Evolutionary conservation across 2,113 vertebrate genomes (phyloP).

Genomic region (Clarias gariepinus): DNA sequence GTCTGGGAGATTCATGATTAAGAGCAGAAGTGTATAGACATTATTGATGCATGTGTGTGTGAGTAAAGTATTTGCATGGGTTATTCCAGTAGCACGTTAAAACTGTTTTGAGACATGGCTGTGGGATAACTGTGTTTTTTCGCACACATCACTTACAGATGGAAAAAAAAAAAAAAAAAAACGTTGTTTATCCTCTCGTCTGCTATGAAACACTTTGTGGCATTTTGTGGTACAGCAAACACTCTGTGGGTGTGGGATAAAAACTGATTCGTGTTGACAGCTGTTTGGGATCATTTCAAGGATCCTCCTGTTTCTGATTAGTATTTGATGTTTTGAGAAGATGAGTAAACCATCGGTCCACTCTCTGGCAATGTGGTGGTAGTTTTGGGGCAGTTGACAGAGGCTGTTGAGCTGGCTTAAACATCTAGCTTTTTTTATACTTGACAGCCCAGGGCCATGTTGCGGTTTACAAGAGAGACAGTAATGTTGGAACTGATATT

Average conservation of each 20-base stretch:
- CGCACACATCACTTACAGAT: conserved; percentile 13
- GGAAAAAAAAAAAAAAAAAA: neutral
- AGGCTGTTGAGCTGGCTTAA: conserved; percentile 22
- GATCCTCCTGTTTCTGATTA: conserved; percentile 69
- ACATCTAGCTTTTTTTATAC: neutral
- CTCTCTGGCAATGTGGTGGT: conserved; percentile 24
- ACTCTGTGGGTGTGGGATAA: conserved; percentile 26
- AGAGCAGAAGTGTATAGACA: conserved; percentile 20
- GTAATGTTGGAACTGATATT: neutral
- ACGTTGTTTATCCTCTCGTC: conserved; percentile 20
- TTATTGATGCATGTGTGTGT: neutral
- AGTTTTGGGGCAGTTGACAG: conserved; percentile 3
- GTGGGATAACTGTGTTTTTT: conserved; percentile 9
- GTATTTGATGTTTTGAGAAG: conserved; percentile 59
- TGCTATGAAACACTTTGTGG: conserved; percentile 29
- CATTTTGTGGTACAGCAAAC: conserved; percentile 46
- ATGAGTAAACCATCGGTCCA: conserved; percentile 38
- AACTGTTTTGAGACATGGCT: conserved; percentile 3
- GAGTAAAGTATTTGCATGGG: conserved; percentile 1
- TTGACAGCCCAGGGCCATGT: neutral
- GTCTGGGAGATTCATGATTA: conserved; percentile 13
- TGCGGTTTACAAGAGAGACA: neutral
- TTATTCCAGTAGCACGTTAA: conserved; percentile 23
- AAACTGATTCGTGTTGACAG: conserved; percentile 61
- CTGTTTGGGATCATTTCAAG: conserved; percentile 60